A percentile compares a stretch with the other conserved stretches of the same genome.
These are phyloP conservation scores for Cerastoderma edule DNA, from an alignment of 2,888 invertebrate genomes.

Conservation along the genomic window DNA sequence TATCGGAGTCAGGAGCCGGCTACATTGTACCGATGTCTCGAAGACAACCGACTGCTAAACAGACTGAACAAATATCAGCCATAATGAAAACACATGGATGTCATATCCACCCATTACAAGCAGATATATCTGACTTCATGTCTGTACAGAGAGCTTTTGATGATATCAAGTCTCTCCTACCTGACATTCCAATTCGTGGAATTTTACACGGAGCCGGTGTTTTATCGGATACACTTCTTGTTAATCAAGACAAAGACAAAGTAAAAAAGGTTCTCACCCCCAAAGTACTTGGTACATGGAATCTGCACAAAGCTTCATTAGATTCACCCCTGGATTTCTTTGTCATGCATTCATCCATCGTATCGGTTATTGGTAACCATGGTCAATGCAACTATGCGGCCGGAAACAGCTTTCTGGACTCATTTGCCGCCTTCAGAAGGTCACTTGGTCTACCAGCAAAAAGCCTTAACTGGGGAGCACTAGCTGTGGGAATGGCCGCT, in stretches of 20 bases:
- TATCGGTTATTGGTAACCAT: slow-evolving; percentile 68
- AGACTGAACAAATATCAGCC: background rate
- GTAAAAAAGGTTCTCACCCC: slow-evolving; percentile 61
- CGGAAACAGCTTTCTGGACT: slow-evolving; percentile 73
- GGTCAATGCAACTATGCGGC: slow-evolving; percentile 75
- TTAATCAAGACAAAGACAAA: slow-evolving; percentile 54
- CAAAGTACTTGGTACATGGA: slow-evolving; percentile 73
- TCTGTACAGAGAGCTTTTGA: slow-evolving; percentile 9
- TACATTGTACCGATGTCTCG: slow-evolving; percentile 58
- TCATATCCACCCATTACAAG: slow-evolving; percentile 48
- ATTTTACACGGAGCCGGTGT: slow-evolving; percentile 74
- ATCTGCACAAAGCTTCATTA: slow-evolving; percentile 63
- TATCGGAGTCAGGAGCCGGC: slow-evolving; percentile 65
- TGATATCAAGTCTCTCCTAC: slow-evolving; percentile 4
- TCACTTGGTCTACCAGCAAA: slow-evolving; percentile 62
- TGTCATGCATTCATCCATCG: slow-evolving; percentile 73
- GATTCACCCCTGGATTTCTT: slow-evolving; percentile 68
- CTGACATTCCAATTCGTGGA: slow-evolving; percentile 52
- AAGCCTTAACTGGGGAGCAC: slow-evolving; percentile 75
- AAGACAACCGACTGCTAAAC: slow-evolving; percentile 24
- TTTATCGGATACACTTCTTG: slow-evolving; percentile 53
- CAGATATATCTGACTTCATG: slow-evolving; percentile 46
- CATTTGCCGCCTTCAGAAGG: slow-evolving; percentile 67
- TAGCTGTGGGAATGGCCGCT: slow-evolving; percentile 67
- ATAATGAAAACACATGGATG: slow-evolving; percentile 32